Evolutionary conservation across 2,797 vertebrate genomes (phyloP), one percentile per base, ranked within the genome.

Genomic region (Oreochromis grahami): DNA sequence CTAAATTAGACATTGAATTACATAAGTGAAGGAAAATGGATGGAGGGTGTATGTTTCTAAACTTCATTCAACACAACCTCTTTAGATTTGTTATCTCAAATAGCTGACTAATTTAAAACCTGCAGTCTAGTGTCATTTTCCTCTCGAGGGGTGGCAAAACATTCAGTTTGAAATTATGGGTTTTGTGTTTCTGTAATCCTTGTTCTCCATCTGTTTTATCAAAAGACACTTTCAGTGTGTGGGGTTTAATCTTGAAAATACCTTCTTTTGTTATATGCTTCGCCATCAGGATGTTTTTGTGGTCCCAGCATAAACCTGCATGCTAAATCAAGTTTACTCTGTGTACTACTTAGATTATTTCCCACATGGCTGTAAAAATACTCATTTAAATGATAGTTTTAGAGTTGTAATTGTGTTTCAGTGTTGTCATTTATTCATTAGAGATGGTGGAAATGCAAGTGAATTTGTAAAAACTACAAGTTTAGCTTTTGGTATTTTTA

Each of bases 121-220:
- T 15, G 51, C n/a, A 52, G 26, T 63, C 21, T 58, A 6, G 48
- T 79, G 17, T 60, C 34, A 50, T 21, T 60, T 50, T 56, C 4
- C n/a, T 80, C 43, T 84, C 4, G 58, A 45, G 29, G 13, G 5
- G 2, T 13, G 32, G 21, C 17, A 14, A 21, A 11, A 26, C 36
- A 56, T 56, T 56, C 4, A 50, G 21, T 34, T 32, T 52, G 45
- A 58, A 72, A 79, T 21, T 10, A 78, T 60, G 8, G 24, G 43
- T 84, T 52, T 82, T 19, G 8, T 15, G 56, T 89, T 80, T 65
- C 68, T 43, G 17, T 77, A n/a, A 78, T 55, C 50, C 38, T 72
- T n/a, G 9, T 79, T 63, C 55, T 77, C 11, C n/a, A 48, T n/a
- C 15, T 34, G 19, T 7, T 32, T 21, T 2, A 0, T n/a, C 14